Conservation (phyloP, 2,113 vertebrate species). For the Podarcis cretensis region DNA sequence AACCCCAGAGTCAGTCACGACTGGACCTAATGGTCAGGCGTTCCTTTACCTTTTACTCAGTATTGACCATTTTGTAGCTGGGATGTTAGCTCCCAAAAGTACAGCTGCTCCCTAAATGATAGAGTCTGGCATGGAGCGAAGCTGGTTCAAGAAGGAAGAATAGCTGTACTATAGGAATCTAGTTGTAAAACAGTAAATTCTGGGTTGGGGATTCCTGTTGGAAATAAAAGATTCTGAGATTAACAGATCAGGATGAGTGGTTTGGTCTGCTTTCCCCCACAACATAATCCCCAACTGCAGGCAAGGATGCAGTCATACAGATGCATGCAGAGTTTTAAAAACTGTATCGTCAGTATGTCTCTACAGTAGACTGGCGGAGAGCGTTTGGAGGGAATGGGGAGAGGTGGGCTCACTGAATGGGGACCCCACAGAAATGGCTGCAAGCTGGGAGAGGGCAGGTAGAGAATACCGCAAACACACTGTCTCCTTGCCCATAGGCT, state of each 20-base stretch:
- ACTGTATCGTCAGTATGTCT: neutral
- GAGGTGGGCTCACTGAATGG: neutral
- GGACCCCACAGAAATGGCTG: neutral
- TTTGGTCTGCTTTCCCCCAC: neutral
- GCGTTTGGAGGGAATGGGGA: neutral
- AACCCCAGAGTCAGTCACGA: no score
- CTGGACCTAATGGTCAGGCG: no score
- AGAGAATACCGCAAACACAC: no score
- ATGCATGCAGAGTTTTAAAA: neutral
- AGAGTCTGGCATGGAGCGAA: neutral
- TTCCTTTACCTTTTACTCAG: no score
- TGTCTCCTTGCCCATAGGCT: accelerated
- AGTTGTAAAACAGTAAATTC: neutral
- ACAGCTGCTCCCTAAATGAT: neutral
- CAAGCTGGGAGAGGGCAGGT: neutral
- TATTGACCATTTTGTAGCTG: no score
- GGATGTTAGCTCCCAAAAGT: neutral
- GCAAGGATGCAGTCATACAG: neutral
- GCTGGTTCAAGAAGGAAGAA: neutral
- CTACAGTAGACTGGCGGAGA: no score
- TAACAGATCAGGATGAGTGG: neutral
- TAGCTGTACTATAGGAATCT: neutral
- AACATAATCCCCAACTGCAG: neutral
- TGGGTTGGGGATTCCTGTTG: neutral
- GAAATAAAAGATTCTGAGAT: neutral